These are phyloP conservation scores for Austrolebias charrua DNA, from an alignment of 2,797 vertebrate genomes.

Conservation along the genomic window DNA sequence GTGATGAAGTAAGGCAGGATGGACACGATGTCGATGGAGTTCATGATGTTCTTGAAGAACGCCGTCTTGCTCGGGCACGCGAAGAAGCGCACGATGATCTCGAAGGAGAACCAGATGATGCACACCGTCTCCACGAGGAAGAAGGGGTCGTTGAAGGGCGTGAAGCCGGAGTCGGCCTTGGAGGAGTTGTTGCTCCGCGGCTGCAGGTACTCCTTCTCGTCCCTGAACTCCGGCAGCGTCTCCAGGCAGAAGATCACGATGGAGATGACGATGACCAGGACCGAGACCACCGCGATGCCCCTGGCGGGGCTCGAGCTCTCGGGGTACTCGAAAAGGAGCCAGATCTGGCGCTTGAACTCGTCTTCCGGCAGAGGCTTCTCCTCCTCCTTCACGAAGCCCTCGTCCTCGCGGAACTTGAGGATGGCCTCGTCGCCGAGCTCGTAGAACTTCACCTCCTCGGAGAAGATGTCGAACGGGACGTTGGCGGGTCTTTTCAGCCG, in stretches of 20 bases:
- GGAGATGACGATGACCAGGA: conserved; percentile 97
- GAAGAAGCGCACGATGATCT: conserved; percentile 96
- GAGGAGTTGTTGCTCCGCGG: conserved; percentile 71
- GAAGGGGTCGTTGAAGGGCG: conserved; percentile 97
- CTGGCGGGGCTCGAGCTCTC: conserved; percentile 96
- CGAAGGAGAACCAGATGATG: conserved; percentile 99
- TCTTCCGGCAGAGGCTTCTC: conserved; percentile 92
- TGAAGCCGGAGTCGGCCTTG: conserved; percentile 83
- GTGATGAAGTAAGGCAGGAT: conserved; percentile 99
- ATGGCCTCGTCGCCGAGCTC: conserved; percentile 96
- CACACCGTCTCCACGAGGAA: conserved; percentile 99
- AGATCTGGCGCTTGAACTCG: conserved; percentile 96
- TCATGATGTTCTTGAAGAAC: conserved; percentile 99
- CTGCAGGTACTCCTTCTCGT: conserved; percentile 88
- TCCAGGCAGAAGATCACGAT: conserved; percentile 99
- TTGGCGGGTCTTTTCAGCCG: conserved; percentile 94
- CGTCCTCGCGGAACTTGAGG: conserved; percentile 95
- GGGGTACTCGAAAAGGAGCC: conserved; percentile 97
- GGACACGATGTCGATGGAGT: conserved; percentile 98
- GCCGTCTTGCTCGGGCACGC: conserved; percentile 93
- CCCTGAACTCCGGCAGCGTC: conserved; percentile 97
- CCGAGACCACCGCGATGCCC: conserved; percentile 96
- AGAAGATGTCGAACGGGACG: conserved; percentile 97
- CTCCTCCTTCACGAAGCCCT: conserved; percentile 97
- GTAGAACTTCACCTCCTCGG: conserved; percentile 98